Base-by-base conservation (phyloP, 2,888 invertebrate genomes). In the Apodemia zela region DNA sequence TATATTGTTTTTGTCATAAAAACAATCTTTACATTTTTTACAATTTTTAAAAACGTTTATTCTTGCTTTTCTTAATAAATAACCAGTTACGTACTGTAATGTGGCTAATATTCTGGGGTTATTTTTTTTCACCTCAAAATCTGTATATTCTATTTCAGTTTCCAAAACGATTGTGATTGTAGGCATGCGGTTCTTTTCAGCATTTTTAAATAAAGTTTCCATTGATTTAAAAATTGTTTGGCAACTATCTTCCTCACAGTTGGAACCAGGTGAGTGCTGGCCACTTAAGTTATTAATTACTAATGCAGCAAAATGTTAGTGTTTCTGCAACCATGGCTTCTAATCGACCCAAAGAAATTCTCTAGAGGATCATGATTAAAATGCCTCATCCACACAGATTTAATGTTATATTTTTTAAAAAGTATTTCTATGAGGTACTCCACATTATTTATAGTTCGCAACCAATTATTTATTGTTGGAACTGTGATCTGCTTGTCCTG, bases 381-480 rank as follows among this genome's bases (percentile, higher is more conserved):
- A 58, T 58, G 58, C 18, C 60, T 21, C 11, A 49, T 59, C 51
- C 38, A 63, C 49, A 49, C 38, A 59, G 33, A 59, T 15, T 13
- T 35, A 35, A 63, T 51, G 21, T 58, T 33, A 58, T 25, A 58
- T 58, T 58, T 58, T 25, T 58, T n/a, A n/a, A n/a, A n/a, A 21
- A 33, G 29, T 3, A 25, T 58, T 58, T 58, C 15, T 58, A 58
- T 29, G 18, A 58, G 25, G 38, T 38, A 42, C 49, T 63, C 63
- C 2, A 60, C 51, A 63, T 51, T 51, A 29, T 59, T 47, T 10
- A 60, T 33, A 18, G 63, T 65, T 45, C 18, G 57, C 54, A 54
- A 38, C 65, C 65, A 65, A 21, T 62, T 65, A 54, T 15, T 33
- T 38, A 59, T 45, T n/a, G 65, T 45, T 59, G 59, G 62, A 3